Evolutionary conservation across 2,888 invertebrate species (phyloP).

Genomic region (Caenorhabditis sulstoni): DNA sequence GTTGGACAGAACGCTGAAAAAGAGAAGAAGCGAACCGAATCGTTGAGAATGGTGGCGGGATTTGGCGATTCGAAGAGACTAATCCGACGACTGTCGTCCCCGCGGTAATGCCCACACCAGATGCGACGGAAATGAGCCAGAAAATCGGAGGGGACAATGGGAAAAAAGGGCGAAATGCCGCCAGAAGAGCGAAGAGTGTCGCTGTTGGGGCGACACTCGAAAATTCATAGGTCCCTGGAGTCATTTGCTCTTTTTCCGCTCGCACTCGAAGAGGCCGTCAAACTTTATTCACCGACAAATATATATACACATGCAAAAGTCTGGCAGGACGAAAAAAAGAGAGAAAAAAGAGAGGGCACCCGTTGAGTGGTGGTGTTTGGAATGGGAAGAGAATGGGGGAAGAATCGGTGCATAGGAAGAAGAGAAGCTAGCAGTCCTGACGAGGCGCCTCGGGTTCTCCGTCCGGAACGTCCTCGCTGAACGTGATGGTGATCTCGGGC

Average conservation of each 20-base stretch:
- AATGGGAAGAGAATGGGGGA: conserved; percentile 19
- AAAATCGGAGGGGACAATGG: conserved; percentile 26
- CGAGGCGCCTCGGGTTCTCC: conserved; percentile 32
- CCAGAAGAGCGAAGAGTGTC: conserved; percentile 34
- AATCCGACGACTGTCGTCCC: conserved; percentile 17
- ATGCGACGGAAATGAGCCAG: conserved; percentile 40
- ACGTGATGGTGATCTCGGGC: conserved; percentile 60
- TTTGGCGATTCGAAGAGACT: conserved; percentile 21
- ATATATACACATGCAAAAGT: conserved; percentile 48
- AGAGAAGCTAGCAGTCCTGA: conserved; percentile 29
- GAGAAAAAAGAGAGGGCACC: conserved; percentile 1
- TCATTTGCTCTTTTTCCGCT: conserved; percentile 27
- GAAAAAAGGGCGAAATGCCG: conserved; percentile 9
- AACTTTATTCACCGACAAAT: conserved; percentile 51
- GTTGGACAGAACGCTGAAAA: conserved; percentile 23
- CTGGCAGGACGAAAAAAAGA: conserved; percentile 11
- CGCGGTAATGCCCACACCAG: conserved; percentile 14
- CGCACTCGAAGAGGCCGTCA: conserved; percentile 21
- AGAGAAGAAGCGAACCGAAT: not conserved
- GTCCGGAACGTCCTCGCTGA: conserved; percentile 53
- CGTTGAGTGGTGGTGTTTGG: conserved; percentile 21
- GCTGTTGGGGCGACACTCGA: conserved; percentile 32
- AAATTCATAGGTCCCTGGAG: conserved; percentile 56
- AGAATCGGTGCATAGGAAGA: conserved; percentile 42
- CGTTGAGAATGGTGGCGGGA: conserved; percentile 5